Base-by-base conservation (phyloP, 2,797 vertebrate genomes). In the Thalassophryne amazonica region DNA sequence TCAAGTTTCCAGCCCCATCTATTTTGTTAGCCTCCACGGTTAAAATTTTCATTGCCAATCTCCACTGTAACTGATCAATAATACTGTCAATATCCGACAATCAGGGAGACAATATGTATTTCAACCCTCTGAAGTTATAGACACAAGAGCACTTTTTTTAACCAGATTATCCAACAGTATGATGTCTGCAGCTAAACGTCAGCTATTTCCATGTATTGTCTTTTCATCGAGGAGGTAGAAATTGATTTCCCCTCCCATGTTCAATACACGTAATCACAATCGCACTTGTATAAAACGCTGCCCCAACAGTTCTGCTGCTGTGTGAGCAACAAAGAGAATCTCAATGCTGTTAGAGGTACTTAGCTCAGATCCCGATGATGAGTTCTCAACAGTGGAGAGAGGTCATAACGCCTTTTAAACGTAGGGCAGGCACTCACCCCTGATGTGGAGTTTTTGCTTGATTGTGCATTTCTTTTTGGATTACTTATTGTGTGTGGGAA, bases 351-450 rank as follows among this genome's bases (percentile, higher is more conserved):
- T 66, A 55, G 31, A 29, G 69, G 33, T 40, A 64, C 41, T 69
- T 60, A 53, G 64, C 37, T 47, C 43, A 60, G 38, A 36, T 28
- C 17, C 25, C 40, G 32, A 33, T 58, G 61, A 68, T 42, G 60
- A 61, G 52, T 60, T 70, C 51, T 55, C 59, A 54, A 46, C 59
- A 40, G 69, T 33, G 56, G 56, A 49, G 7, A 65, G 45, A 28
- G 50, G 42, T 34, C 60, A 39, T 3, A 8, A 66, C 60, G 67
- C 63, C 60, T n/a, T 71, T 78, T 71, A 71, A 29, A 33, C 0
- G 10, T 45, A 65, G 63, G 38, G 61, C 36, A 58, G 50, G 38
- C 42, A 14, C 23, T 51, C 60, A 70, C 49, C 37, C 43, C 11
- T 13, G 0, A 6, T 23, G 13, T 42, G 48, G 31, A 10, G 4